These are phyloP conservation scores for Proctacanthus coquilletti DNA, from an alignment of 1,140 invertebrate genomes.

Conservation along the genomic window DNA sequence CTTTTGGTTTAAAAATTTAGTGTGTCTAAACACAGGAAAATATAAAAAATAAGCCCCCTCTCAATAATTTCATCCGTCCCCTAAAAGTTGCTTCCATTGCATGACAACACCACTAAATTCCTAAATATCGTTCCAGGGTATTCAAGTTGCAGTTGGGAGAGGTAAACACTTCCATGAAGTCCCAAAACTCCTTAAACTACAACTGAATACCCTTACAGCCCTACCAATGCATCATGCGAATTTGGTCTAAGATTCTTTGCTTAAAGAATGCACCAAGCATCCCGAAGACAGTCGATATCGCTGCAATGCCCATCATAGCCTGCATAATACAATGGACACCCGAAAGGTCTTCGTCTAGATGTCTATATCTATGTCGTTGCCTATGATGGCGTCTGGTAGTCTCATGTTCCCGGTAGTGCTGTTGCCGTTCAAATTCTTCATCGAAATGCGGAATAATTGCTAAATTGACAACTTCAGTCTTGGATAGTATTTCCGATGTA, in stretches of 20 bases:
- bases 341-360: slow-evolving; percentile 24
- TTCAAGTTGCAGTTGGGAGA: slow-evolving; percentile 4
- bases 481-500: slow-evolving; percentile 26
- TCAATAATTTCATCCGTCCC: background rate
- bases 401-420: slow-evolving; percentile 9
- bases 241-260: slow-evolving; percentile 27
- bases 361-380: slow-evolving; percentile 22
- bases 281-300: slow-evolving; percentile 27
- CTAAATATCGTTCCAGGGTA: background rate
- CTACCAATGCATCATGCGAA: slow-evolving; percentile 30
- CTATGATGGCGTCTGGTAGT: slow-evolving; percentile 19
- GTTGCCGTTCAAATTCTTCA: slow-evolving; percentile 16
- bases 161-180: slow-evolving; percentile 16
- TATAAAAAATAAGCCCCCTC: too few species aligned
- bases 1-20: too few species aligned
- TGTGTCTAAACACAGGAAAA: too few species aligned
- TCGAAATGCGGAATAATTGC: slow-evolving; percentile 29
- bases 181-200: slow-evolving; percentile 12
- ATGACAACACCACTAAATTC: background rate
- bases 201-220: slow-evolving; percentile 19
- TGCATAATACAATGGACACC: slow-evolving; percentile 30
- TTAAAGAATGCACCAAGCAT: slow-evolving; percentile 30
- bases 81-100: background rate
- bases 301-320: slow-evolving; percentile 30
- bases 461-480: slow-evolving; percentile 28